These are phyloP conservation scores for Rhegmatorhina hoffmannsi DNA, from an alignment of 2,113 vertebrate genomes.

Conservation along the genomic window DNA sequence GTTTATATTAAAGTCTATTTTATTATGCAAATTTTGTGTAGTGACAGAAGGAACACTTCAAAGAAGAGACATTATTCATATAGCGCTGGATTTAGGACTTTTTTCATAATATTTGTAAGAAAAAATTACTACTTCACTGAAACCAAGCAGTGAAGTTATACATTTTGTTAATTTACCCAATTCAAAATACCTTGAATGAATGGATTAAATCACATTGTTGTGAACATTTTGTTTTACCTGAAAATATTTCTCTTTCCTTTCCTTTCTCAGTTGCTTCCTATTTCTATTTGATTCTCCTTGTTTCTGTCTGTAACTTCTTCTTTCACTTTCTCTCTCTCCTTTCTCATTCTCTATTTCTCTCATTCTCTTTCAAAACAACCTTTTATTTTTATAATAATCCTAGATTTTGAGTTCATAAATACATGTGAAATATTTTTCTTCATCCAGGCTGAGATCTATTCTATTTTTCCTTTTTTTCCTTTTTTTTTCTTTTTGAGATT, in stretches of 20 bases:
- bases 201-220: neutral
- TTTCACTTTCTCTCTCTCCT: neutral
- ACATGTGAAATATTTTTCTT: neutral
- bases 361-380: neutral
- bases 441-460: neutral
- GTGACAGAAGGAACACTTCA: neutral
- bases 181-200: neutral
- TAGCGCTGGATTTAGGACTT: neutral
- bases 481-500: neutral
- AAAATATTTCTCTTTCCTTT: neutral
- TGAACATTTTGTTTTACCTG: neutral
- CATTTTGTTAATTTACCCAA: neutral
- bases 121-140: neutral
- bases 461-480: neutral
- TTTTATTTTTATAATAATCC: neutral
- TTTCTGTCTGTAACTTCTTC: neutral
- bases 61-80: neutral
- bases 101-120: neutral
- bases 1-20: neutral
- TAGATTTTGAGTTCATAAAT: neutral
- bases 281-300: neutral
- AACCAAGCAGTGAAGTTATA: neutral
- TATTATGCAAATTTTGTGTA: neutral
- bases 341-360: neutral
- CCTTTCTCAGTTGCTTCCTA: neutral